Evolutionary conservation across 2,797 vertebrate genomes (phyloP).

Genomic region (Mycteria americana): DNA sequence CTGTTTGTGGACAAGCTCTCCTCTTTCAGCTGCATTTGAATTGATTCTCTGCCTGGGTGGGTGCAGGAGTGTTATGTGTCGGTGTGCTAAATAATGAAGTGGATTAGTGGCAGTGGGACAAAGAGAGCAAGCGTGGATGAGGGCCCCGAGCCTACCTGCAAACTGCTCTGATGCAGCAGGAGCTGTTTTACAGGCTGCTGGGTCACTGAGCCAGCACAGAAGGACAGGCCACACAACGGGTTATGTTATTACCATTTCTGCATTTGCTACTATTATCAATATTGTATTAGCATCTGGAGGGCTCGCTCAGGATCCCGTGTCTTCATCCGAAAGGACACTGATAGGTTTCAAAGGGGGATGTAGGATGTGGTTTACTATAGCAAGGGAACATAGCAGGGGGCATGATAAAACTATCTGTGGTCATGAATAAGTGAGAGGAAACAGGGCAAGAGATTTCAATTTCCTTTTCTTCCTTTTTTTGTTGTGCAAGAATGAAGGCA

Average conservation of each 20-base stretch:
- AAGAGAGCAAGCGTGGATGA: not conserved
- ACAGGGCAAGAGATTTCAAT: not conserved
- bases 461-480: not conserved
- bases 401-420: not conserved
- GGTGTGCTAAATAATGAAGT: conserved; percentile 16
- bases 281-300: not conserved
- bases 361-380: not conserved
- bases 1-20: not conserved
- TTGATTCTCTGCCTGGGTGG: not conserved
- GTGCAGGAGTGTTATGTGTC: not conserved
- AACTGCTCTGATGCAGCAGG: not conserved
- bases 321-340: not conserved
- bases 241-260: not conserved
- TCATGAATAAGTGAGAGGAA: not conserved
- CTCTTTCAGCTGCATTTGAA: not conserved
- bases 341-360: not conserved
- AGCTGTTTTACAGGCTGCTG: not conserved
- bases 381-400: not conserved
- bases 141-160: not conserved
- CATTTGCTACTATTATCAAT: not conserved
- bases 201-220: not conserved
- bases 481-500: not conserved
- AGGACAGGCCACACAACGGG: not conserved
- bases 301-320: not conserved
- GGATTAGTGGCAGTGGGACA: not conserved